Conservation (phyloP, 2,888 invertebrate species). For the Drosophila peninsularis region DNA sequence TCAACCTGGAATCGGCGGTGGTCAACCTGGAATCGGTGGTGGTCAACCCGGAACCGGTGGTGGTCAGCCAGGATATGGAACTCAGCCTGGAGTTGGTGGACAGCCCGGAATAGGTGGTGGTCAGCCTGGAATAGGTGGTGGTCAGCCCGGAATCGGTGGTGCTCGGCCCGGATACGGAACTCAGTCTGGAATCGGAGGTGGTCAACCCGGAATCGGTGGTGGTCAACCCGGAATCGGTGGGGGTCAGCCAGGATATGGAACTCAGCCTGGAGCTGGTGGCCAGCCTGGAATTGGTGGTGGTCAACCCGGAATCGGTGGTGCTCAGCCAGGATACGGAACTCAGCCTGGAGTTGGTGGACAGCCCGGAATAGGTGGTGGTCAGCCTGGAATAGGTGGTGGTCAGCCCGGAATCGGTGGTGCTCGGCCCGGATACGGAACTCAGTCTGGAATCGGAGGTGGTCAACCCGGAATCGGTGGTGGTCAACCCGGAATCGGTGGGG, state of each 20-base stretch:
- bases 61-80: neutral
- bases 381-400: conserved; percentile 7
- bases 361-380: conserved; percentile 20
- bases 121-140: conserved; percentile 14
- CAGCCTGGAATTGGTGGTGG: conserved; percentile 7
- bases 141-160: conserved; percentile 10
- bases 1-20: conserved; percentile 9
- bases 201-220: conserved; percentile 37
- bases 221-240: conserved; percentile 22
- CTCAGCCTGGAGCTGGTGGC: conserved; percentile 16
- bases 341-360: conserved; percentile 13
- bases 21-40: conserved; percentile 12
- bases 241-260: conserved; percentile 19
- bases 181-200: conserved; percentile 7
- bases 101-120: conserved; percentile 9
- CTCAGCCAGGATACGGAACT: conserved; percentile 10
- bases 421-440: no score
- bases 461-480: neutral
- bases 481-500: conserved; percentile 21
- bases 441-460: neutral
- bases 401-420: conserved; percentile 29
- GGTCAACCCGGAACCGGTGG: conserved; percentile 19
- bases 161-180: neutral
- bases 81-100: conserved; percentile 8
- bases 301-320: conserved; percentile 24